Conservation (phyloP, 1,140 invertebrate genomes). For the Polyergus mexicanus region DNA sequence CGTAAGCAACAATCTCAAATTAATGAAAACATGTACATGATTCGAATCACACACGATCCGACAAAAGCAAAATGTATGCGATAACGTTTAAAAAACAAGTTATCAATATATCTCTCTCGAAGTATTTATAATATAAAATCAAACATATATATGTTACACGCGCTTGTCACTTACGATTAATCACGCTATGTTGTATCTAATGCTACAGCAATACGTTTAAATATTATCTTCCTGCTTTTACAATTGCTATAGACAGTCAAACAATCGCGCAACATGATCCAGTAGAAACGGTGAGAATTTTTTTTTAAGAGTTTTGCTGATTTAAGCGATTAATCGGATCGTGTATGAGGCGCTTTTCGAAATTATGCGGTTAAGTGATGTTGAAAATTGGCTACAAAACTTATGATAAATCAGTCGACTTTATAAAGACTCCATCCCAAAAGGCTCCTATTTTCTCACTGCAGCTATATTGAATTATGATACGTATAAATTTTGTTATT, state of each 20-base stretch:
- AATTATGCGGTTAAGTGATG: constrained; percentile 66
- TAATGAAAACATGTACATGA: constrained; percentile 58
- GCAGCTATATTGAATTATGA: too few species aligned
- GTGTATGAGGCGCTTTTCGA: constrained; percentile 54
- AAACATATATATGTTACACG: not conserved
- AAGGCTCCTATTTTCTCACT: too few species aligned
- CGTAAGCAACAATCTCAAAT: constrained; percentile 72
- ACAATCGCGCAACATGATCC: not conserved
- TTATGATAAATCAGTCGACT: constrained; percentile 80
- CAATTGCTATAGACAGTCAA: not conserved
- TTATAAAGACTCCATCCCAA: constrained; percentile 63
- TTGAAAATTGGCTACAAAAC: constrained; percentile 79
- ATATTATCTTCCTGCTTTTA: not conserved
- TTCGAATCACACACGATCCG: constrained; percentile 50
- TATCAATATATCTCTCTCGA: not conserved
- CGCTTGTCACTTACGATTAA: not conserved
- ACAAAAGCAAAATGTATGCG: constrained; percentile 1
- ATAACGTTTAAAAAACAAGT: constrained; percentile 7
- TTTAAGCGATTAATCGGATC: constrained; percentile 40
- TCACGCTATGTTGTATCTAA: not conserved
- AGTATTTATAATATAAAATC: constrained; percentile 5
- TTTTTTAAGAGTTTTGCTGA: not conserved
- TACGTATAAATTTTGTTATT: too few species aligned
- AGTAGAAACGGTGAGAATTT: not conserved
- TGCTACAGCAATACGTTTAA: not conserved